phyloP scores from a whole-genome alignment of 2,888 invertebrate species.

The Limnephilus rhombicus region DNA sequence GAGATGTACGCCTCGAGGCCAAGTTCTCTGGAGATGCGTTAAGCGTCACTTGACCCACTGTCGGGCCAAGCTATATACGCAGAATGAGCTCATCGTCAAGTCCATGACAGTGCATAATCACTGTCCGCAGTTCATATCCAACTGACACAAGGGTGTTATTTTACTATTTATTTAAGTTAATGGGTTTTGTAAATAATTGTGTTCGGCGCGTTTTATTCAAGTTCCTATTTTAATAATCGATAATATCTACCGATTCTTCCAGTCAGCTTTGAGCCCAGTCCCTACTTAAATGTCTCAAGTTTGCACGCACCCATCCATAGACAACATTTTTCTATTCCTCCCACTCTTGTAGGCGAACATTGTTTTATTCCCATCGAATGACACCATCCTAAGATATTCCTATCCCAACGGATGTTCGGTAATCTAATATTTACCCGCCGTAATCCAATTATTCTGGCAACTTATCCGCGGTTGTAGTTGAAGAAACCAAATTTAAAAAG shows the following conservation, averaged over 20 bases:
- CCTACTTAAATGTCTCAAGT: no score
- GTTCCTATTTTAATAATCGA: background rate
- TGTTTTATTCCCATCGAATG: background rate
- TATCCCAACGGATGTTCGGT: background rate
- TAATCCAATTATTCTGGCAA: background rate
- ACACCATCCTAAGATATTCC: background rate
- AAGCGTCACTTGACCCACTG: conserved; percentile 62
- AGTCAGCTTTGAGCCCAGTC: background rate
- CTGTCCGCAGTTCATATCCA: conserved; percentile 56
- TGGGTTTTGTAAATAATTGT: background rate
- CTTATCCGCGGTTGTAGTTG: background rate
- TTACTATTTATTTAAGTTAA: background rate
- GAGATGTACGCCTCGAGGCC: conserved; percentile 56
- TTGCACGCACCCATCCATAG: background rate
- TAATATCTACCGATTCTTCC: background rate
- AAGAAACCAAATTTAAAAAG: background rate
- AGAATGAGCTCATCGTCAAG: conserved; percentile 59
- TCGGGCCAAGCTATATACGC: conserved; percentile 61
- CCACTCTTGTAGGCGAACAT: no score
- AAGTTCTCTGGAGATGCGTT: conserved; percentile 63
- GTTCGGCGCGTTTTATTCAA: background rate
- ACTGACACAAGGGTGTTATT: background rate
- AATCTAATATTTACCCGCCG: background rate
- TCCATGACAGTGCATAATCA: conserved; percentile 62
- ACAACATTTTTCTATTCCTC: no score